phyloP scores from a whole-genome alignment of 2,113 vertebrate species.

The Epinephelus fuscoguttatus region DNA sequence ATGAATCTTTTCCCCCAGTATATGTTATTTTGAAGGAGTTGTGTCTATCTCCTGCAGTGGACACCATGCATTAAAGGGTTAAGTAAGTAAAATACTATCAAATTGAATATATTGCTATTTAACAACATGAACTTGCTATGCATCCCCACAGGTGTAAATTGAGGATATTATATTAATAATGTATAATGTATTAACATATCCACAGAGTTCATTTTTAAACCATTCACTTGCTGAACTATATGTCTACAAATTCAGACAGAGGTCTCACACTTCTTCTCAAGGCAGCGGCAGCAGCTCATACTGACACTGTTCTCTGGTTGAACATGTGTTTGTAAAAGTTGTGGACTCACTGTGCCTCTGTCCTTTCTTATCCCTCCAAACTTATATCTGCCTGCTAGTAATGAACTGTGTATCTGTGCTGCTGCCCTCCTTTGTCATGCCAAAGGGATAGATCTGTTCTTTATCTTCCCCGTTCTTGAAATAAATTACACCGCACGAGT shows the following conservation, averaged over 20 bases:
- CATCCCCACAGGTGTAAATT: neutral
- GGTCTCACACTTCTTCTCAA: neutral
- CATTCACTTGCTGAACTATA: neutral
- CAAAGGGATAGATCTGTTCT: conserved; percentile 44
- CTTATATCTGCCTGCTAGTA: conserved; percentile 33
- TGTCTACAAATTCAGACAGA: neutral
- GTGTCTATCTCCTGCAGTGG: too few species aligned
- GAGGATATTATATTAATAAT: neutral
- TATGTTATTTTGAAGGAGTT: too few species aligned
- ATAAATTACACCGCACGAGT: conserved; percentile 42
- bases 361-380: conserved; percentile 29
- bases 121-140: neutral
- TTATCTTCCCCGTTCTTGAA: conserved; percentile 62
- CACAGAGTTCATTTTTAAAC: neutral
- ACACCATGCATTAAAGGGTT: too few species aligned
- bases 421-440: conserved; percentile 48
- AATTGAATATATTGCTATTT: too few species aligned
- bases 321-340: conserved; percentile 29
- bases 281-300: neutral
- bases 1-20: too few species aligned
- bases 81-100: too few species aligned
- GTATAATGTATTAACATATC: neutral
- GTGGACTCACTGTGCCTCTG: neutral
- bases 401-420: conserved; percentile 55
- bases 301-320: neutral